Conservation (phyloP, 2,113 vertebrate genomes). For the Amazona vittata region DNA sequence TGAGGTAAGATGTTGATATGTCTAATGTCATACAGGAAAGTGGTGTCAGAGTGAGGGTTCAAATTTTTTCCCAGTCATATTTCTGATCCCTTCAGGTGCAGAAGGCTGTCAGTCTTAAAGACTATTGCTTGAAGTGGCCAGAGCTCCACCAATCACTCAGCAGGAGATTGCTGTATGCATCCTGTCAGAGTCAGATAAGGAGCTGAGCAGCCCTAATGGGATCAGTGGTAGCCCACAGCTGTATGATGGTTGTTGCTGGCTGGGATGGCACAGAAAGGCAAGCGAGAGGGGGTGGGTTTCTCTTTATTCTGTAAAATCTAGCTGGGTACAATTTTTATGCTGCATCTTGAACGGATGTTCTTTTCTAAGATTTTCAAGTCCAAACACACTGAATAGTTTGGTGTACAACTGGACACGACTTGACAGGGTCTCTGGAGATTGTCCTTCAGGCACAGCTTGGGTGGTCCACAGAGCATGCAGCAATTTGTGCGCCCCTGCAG, state of each 20-base stretch:
- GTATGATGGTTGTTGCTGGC: background rate
- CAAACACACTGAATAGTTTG: background rate
- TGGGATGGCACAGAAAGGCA: background rate
- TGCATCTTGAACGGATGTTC: background rate
- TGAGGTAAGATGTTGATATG: constrained; percentile 10
- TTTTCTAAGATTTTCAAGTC: background rate
- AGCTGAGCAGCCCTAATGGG: background rate
- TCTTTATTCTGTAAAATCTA: background rate
- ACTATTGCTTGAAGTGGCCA: background rate
- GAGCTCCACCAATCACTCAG: background rate
- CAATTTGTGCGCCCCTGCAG: background rate
- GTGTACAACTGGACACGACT: background rate
- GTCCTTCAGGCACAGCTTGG: background rate
- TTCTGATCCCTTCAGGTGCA: background rate
- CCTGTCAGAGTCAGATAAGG: constrained; percentile 46
- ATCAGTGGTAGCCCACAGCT: constrained; percentile 18
- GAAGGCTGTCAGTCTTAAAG: background rate
- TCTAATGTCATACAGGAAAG: constrained; percentile 2
- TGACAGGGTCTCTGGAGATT: background rate
- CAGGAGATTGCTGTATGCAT: background rate
- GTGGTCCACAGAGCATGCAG: rapidly evolving
- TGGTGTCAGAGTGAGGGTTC: background rate
- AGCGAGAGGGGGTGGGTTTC: background rate
- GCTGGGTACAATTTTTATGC: background rate
- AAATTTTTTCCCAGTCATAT: background rate